Conservation (phyloP, 2,797 vertebrate genomes). For the Pangasius djambal region DNA sequence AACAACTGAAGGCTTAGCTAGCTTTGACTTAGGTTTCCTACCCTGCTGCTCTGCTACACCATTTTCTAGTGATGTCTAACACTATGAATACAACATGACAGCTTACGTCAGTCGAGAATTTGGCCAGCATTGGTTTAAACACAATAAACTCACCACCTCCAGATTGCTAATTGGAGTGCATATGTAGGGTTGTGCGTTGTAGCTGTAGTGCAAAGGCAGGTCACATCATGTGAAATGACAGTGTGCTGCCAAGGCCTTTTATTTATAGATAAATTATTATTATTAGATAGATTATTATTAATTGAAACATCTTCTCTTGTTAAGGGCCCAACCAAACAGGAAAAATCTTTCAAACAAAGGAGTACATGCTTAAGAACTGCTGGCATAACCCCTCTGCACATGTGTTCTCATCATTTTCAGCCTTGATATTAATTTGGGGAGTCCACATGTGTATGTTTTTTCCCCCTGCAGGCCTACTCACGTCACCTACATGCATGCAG, state of each 20-base stretch:
- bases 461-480: not conserved
- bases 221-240: not conserved
- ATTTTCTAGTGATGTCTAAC: not conserved
- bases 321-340: not conserved
- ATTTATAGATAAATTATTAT: not conserved
- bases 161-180: not conserved
- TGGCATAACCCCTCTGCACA: not conserved
- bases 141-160: not conserved
- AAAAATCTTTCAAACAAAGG: not conserved
- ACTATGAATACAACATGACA: constrained; percentile 4
- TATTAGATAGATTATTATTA: not conserved
- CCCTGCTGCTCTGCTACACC: not conserved
- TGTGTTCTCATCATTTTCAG: not conserved
- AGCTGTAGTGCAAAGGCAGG: not conserved
- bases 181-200: not conserved
- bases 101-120: not conserved
- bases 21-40: not conserved
- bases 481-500: not conserved
- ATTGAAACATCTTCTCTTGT: not conserved
- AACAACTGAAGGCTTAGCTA: not conserved
- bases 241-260: not conserved
- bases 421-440: not conserved
- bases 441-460: not conserved
- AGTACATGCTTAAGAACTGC: not conserved
- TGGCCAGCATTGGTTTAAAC: not conserved